Percentiles rank a stretch among this genome's conserved stretches.
phyloP scores from a whole-genome alignment of 2,888 invertebrate genomes.

The Corbicula japonica region DNA sequence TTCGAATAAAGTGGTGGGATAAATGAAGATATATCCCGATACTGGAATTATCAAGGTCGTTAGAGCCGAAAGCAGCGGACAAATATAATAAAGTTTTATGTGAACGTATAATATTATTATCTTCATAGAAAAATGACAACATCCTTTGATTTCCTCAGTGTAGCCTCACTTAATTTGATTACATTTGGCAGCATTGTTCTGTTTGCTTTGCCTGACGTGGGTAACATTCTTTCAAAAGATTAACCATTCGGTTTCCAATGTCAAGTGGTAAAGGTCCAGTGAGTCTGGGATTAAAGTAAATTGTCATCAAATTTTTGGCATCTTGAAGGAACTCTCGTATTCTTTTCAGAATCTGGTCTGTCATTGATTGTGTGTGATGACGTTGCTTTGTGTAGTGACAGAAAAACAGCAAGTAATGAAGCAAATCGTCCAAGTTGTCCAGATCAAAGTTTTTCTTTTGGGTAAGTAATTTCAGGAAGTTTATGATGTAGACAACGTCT shows the following conservation, averaged over 20 bases:
- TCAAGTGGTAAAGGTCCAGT: slow-evolving; percentile 10
- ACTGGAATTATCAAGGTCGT: too few species aligned
- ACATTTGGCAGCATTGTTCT: too few species aligned
- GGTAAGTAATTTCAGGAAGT: slow-evolving; percentile 1
- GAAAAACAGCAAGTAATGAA: slow-evolving; percentile 23
- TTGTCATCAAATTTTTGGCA: slow-evolving; percentile 15
- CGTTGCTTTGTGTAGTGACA: slow-evolving; percentile 29
- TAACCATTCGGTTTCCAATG: background rate
- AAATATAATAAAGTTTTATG: too few species aligned
- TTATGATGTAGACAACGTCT: slow-evolving; percentile 20
- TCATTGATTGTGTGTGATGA: slow-evolving; percentile 9
- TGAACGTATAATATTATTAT: too few species aligned
- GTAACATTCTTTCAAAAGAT: slow-evolving; percentile 4
- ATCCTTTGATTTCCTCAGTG: too few species aligned
- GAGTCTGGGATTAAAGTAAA: slow-evolving; percentile 26
- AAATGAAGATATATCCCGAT: too few species aligned
- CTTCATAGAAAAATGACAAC: too few species aligned
- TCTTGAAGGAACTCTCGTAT: slow-evolving; percentile 28
- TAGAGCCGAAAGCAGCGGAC: too few species aligned
- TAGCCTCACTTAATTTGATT: too few species aligned
- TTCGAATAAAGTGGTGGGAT: too few species aligned
- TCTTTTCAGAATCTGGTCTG: slow-evolving; percentile 26
- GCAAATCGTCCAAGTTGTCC: slow-evolving; percentile 20
- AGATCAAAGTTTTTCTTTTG: slow-evolving; percentile 1
- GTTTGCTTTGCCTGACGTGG: too few species aligned